Base-by-base conservation (phyloP, 2,797 vertebrate species). In the Karalla daura region DNA sequence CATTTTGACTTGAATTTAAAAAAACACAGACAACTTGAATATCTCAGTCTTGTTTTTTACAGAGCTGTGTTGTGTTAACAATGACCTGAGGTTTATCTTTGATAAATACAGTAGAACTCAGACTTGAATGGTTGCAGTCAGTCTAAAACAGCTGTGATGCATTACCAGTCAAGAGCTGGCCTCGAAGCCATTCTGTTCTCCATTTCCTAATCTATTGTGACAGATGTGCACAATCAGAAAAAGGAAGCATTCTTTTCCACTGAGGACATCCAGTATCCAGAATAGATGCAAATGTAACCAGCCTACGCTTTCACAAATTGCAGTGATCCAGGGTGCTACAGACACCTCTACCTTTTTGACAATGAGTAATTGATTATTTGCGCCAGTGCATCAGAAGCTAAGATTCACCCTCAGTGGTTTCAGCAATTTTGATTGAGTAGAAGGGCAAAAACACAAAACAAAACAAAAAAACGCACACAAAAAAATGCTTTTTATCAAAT, bases 141-240 rank as follows among this genome's bases (percentile, higher is more conserved):
- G 58, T 32, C 52, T 47, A n/a, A 66, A 86, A 78, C 93, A 91
- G 89, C 91, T 92, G 93, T 74, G 83, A 83, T 86, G 62, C 80
- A 91, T 93, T 92, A 91, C 43, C 37, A 65, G 62, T 76, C 59
- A 21, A 80, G 43, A 66, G 53, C n/a, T 39, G 56, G 65, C 76
- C 85, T 82, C 77, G 3, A 54, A 81, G 81, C 63, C 74, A 81
- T 80, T 87, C 79, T 75, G 65, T n/a, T 81, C 83, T 86, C 81
- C 81, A 61, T 81, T 89, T 83, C 73, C 36, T 88, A 83, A 92
- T 86, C 84, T 88, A 62, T 85, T 89, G 84, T 86, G 87, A 88
- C 89, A 88, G 88, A 88, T 92, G 84, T 81, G 81, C 69, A 82
- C 85, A 82, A 80, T 89, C 84, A 76, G 70, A 80, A 78, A 82